These are phyloP conservation scores for Thermophis baileyi DNA, from an alignment of 2,113 vertebrate species.

Conservation along the genomic window DNA sequence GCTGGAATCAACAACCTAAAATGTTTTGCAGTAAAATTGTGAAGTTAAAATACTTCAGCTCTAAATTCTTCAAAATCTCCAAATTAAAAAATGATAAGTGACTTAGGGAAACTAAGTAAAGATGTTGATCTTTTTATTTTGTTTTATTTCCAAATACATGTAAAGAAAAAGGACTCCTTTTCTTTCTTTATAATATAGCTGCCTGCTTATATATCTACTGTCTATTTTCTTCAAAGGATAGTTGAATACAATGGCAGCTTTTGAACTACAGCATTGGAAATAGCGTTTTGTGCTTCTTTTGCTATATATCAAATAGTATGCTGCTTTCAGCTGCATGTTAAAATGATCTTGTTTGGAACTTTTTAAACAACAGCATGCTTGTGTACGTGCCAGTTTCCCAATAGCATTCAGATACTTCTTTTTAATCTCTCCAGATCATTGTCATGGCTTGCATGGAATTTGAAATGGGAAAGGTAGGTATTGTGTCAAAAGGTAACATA, in stretches of 20 bases:
- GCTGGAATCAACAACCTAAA: neutral
- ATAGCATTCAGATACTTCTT: neutral
- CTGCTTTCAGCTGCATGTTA: neutral
- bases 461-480: constrained; percentile 94
- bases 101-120: neutral
- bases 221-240: neutral
- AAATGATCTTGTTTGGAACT: neutral
- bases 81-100: neutral
- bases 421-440: constrained; percentile 72
- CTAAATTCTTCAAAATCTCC: neutral
- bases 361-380: neutral
- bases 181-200: neutral
- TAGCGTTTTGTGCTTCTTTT: neutral
- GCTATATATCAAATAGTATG: neutral
- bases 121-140: neutral
- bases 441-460: constrained; percentile 96
- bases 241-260: fast-evolving
- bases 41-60: neutral
- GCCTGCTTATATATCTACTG: neutral
- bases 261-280: neutral
- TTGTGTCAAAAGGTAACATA: fast-evolving
- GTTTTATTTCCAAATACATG: neutral
- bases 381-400: neutral
- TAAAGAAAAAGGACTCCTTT: neutral
- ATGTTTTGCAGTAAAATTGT: neutral